Base-by-base conservation (phyloP, 2,888 invertebrate genomes). In the Xylocampa areola region DNA sequence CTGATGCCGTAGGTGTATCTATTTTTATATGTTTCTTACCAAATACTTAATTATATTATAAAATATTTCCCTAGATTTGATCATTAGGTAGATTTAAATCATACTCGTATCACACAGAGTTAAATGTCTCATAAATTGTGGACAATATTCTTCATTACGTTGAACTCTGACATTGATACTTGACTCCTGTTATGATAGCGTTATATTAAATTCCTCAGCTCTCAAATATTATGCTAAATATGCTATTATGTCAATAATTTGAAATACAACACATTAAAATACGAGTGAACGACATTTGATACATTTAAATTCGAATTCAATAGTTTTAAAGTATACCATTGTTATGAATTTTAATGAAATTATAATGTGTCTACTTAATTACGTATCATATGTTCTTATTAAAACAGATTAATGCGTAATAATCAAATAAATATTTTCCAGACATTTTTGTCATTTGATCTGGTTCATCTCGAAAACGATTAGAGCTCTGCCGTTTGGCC, bases 111-210 rank as follows among this genome's bases (percentile, higher is more conserved):
- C 25, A 45, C 11, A 16, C 11, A 8, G 29, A 11, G 29, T 53
- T 40, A 17, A 51, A 36, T 58, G 53, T 53, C 52, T 49, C 33
- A 53, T 72, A 73, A 73, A 73, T 59, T 65, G 47, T 32, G 30
- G 30, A 61, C 50, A 60, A 39, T 66, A 63, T 70, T 63, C 45
- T 58, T 55, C 35, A 67, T 74, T 30, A 47, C 37, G 10, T 36
- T 64, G 72, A 71, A 54, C 73, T 64, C 2, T 62, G 71, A 62
- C 70, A 50, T 47, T 66, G 63, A 37, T 45, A 66, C 45, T 68
- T 66, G 63, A 68, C 68, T 54, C 37, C 33, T 37, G 49, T 62
- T 50, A 50, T 17, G 16, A 25, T 7, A 29, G 27, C 27, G 30
- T 17, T 48, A 49, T 52, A 30, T 45, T 14, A 37, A 49, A 43